Evolutionary conservation across 53 echinoderm and acorn worm genomes (phyloP).

Genomic region (Mesocentrotus franciscanus): DNA sequence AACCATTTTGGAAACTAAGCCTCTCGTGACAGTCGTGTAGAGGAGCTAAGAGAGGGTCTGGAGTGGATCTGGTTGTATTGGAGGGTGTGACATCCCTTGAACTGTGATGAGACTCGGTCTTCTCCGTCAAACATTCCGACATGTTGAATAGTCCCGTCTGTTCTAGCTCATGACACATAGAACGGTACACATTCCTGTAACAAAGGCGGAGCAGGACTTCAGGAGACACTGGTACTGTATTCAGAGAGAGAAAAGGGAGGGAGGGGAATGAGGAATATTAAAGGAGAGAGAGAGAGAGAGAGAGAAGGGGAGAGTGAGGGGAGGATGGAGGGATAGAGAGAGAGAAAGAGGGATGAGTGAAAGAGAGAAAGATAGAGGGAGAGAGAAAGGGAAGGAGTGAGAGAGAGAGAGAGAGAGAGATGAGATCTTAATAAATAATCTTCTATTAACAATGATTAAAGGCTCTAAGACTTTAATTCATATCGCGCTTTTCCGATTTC

Average conservation of each 20-base stretch:
- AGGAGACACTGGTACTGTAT: constrained; percentile 14
- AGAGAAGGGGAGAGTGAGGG: no score
- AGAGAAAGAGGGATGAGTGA: no score
- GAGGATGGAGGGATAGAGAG: no score
- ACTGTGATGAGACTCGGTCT: background rate
- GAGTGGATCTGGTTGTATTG: background rate
- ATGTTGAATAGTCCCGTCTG: background rate
- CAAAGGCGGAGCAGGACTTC: background rate
- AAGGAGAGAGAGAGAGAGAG: no score
- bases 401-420: no score
- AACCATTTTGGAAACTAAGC: background rate
- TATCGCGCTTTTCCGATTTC: no score
- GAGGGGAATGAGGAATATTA: background rate
- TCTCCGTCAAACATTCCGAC: background rate
- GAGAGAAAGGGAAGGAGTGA: no score
- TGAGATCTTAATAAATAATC: no score
- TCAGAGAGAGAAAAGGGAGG: background rate
- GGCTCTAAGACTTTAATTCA: no score
- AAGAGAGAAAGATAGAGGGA: no score
- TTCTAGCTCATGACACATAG: background rate
- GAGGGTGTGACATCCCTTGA: background rate
- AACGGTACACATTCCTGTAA: background rate
- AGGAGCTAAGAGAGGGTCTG: background rate
- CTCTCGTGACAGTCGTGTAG: background rate
- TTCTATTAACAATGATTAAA: no score